Percentiles rank a stretch among this genome's conserved stretches.
phyloP scores from a whole-genome alignment of 2,113 vertebrate genomes.

The Gadus chalcogrammus region DNA sequence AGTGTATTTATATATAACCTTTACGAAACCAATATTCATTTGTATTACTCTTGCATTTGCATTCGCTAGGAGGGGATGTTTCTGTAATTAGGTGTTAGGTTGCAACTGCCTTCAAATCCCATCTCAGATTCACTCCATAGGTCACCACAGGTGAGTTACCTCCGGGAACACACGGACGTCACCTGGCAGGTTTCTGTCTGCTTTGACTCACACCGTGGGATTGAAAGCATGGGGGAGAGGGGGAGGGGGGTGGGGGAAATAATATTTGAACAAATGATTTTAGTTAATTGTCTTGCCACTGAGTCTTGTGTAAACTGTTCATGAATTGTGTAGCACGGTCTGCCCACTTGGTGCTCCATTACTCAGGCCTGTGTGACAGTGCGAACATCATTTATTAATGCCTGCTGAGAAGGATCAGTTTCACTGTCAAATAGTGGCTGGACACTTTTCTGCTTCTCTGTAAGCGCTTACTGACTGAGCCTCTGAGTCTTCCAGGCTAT shows the following conservation, averaged over 20 bases:
- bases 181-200: too few species aligned
- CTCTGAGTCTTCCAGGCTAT: constrained; percentile 21
- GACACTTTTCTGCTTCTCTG: constrained; percentile 41
- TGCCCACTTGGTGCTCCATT: constrained; percentile 65
- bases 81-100: background rate
- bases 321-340: constrained; percentile 69
- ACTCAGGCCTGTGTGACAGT: constrained; percentile 60
- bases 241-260: background rate
- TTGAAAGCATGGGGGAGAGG: too few species aligned
- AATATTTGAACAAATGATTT: background rate
- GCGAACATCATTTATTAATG: constrained; percentile 74
- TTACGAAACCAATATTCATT: too few species aligned
- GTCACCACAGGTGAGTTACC: too few species aligned
- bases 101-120: background rate
- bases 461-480: constrained; percentile 15
- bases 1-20: too few species aligned
- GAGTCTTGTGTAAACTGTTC: constrained; percentile 62
- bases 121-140: background rate
- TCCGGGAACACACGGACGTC: too few species aligned
- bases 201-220: too few species aligned
- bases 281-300: constrained; percentile 37
- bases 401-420: constrained; percentile 63
- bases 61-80: background rate
- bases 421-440: constrained; percentile 60
- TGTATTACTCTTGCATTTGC: too few species aligned